phyloP scores from a whole-genome alignment of 2,797 vertebrate species.

The Gymnocypris eckloni region DNA sequence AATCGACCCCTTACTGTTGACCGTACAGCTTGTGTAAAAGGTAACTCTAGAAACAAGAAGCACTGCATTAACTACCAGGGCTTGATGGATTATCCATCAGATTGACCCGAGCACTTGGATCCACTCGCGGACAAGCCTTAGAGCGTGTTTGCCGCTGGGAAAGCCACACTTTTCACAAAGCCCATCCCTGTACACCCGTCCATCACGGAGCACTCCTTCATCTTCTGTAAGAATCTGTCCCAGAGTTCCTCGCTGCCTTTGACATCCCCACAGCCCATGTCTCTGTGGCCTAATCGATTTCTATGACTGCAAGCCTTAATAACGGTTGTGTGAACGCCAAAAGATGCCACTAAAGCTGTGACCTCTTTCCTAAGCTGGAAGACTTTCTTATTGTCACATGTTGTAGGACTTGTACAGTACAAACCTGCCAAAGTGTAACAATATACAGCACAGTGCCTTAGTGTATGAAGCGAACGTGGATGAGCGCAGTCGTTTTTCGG shows the following conservation, averaged over 20 bases:
- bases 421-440: conserved; percentile 96
- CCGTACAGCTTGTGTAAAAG: conserved; percentile 58
- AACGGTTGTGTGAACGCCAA: conserved; percentile 85
- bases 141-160: conserved; percentile 31
- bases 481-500: conserved; percentile 36
- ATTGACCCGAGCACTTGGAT: conserved; percentile 85
- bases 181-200: conserved; percentile 46
- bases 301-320: conserved; percentile 89
- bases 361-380: conserved; percentile 91
- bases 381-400: conserved; percentile 82
- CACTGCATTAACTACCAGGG: conserved; percentile 69
- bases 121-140: conserved; percentile 74
- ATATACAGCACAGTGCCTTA: conserved; percentile 95
- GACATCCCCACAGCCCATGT: conserved; percentile 49
- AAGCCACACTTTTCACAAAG: conserved; percentile 25
- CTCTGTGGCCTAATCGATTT: conserved; percentile 69
- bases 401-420: conserved; percentile 86
- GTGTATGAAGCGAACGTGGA: conserved; percentile 71
- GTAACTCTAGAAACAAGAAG: conserved; percentile 64
- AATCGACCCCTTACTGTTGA: conserved; percentile 55
- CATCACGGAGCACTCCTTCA: conserved; percentile 3
- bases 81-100: conserved; percentile 70
- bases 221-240: conserved; percentile 49
- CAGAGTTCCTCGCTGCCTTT: conserved; percentile 69
- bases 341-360: conserved; percentile 94